Percentiles rank a stretch among this genome's conserved stretches.
phyloP scores from a whole-genome alignment of 2,888 invertebrate genomes.

The Eurytoma californica region DNA sequence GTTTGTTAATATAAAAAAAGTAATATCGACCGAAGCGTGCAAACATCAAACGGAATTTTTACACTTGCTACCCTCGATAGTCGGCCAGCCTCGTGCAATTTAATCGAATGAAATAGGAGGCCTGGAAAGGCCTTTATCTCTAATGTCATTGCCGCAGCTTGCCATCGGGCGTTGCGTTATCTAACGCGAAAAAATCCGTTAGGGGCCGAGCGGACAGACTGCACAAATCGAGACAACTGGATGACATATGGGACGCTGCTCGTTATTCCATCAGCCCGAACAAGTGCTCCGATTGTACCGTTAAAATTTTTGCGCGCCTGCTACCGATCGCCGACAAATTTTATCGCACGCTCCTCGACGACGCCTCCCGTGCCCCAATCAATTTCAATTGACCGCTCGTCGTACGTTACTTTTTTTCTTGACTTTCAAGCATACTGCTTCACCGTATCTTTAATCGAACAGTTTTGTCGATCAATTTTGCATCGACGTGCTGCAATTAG shows the following conservation, averaged over 20 bases:
- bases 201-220: background rate
- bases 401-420: no score
- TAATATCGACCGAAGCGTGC: background rate
- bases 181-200: conserved; percentile 15
- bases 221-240: conserved; percentile 20
- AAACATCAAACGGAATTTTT: background rate
- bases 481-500: no score
- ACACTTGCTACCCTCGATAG: background rate
- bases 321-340: conserved; percentile 11
- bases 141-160: background rate
- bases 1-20: no score
- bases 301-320: conserved; percentile 36
- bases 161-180: conserved; percentile 6
- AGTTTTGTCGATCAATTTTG: no score
- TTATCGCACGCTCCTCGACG: conserved; percentile 4
- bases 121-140: conserved; percentile 5
- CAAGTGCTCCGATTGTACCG: conserved; percentile 47
- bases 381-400: conserved; percentile 33
- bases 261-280: conserved; percentile 41
- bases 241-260: conserved; percentile 42
- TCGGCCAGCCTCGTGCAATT: background rate
- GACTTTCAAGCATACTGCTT: no score
- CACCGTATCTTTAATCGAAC: no score
- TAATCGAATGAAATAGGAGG: conserved; percentile 1
- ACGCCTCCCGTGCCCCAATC: conserved; percentile 21